Base-by-base conservation (phyloP, 2,113 vertebrate species). In the Girardinichthys multiradiatus region DNA sequence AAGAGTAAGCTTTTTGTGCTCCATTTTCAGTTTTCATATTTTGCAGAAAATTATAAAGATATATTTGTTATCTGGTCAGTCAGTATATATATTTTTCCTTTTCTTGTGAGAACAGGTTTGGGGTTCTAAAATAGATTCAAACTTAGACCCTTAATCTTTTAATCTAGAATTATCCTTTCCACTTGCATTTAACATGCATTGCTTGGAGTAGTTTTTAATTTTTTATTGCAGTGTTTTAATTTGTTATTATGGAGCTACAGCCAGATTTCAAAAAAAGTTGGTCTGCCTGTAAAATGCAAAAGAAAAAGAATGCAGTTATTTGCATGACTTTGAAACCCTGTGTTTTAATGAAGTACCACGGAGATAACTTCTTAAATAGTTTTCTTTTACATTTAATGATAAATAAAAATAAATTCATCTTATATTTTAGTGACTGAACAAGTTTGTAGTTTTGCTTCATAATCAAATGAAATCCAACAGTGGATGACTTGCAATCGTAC, bases 11-110 rank as follows among this genome's bases (percentile, higher is more conserved):
- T 15, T 42, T 42, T 42, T 45, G 42, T 17, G 17, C 42, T 45
- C 17, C 42, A 45, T 19, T 19, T 45, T 45, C 42, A 45, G 42
- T 19, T 45, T 45, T 1, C 17, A 14, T 51, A 8, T 60, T 9
- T 45, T 42, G 26, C 13, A 31, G 37, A 39, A n/a, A 4, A 61
- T 42, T 9, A 17, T 71, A 39, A 27, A 66, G 45, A 11, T 61
- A 30, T 67, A 65, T 61, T 30, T 72, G 65, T 84, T 88, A 87
- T 91, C 88, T 91, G 91, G 89, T 90, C 89, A 89, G 66, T 86
- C 87, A 71, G 75, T 87, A 82, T 74, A 14, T 61, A 54, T 69
- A n/a, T n/a, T n/a, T n/a, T n/a, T n/a, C 72, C 58, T 48, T 79
- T 48, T 26, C 77, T 78, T 77, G 58, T 80, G 45, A 70, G 35